phyloP scores from a whole-genome alignment of 2,888 invertebrate genomes.

The Malachius bipustulatus region DNA sequence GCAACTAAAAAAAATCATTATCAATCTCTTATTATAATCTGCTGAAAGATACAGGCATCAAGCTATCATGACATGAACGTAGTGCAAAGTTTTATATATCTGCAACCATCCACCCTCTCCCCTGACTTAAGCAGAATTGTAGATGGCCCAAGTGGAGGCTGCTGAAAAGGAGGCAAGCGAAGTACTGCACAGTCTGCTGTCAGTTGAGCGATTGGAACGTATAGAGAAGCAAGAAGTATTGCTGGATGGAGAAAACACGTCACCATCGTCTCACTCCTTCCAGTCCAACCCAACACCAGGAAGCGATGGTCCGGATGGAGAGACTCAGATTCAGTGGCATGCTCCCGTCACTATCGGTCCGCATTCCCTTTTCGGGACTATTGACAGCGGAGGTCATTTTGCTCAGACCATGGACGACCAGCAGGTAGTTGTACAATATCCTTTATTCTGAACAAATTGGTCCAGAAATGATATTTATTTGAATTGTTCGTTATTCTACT shows the following conservation, averaged over 20 bases:
- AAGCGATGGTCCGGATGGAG: conserved; percentile 25
- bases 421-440: conserved; percentile 29
- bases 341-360: conserved; percentile 43
- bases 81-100: no score
- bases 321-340: conserved; percentile 48
- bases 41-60: no score
- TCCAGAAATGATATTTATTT: conserved; percentile 12
- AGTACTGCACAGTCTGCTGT: conserved; percentile 53
- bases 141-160: conserved; percentile 52
- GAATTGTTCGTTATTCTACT: conserved; percentile 8
- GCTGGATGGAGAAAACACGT: conserved; percentile 25
- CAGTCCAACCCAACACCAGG: conserved; percentile 25
- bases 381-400: conserved; percentile 34
- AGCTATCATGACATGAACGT: no score
- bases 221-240: conserved; percentile 29
- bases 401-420: conserved; percentile 35
- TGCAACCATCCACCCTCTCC: no score
- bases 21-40: no score
- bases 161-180: conserved; percentile 62
- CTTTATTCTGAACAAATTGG: background rate
- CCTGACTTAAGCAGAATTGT: no score
- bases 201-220: conserved; percentile 54
- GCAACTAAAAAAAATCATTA: no score
- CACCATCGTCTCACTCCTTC: conserved; percentile 30
- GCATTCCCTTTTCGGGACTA: conserved; percentile 35